Conservation (phyloP, 35 echinoderm and acorn worm genomes). For the Apostichopus parvimensis region DNA sequence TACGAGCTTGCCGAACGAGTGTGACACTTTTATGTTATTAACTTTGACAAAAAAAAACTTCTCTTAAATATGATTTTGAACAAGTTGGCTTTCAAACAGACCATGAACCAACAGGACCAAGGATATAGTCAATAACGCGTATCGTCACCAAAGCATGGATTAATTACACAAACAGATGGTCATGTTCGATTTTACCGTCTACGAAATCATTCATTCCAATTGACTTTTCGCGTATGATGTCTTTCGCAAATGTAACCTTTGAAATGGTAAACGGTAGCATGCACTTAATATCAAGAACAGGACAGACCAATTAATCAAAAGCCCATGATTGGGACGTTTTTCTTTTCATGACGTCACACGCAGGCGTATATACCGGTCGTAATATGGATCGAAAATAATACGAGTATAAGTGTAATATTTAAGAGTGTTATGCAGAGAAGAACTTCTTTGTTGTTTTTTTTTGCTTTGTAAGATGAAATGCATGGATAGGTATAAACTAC, state of each 20-base stretch:
- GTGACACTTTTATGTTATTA: slow-evolving; percentile 21
- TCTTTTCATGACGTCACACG: too few relatives aligned
- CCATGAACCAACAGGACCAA: slow-evolving; percentile 33
- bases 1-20: neutral
- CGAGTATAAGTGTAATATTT: too few relatives aligned
- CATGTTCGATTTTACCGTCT: slow-evolving; percentile 10
- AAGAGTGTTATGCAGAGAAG: too few relatives aligned
- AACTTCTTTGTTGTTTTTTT: too few relatives aligned
- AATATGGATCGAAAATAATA: too few relatives aligned
- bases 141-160: neutral
- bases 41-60: neutral
- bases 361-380: too few relatives aligned
- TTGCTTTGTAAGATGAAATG: too few relatives aligned
- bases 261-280: neutral
- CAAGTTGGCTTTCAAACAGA: neutral
- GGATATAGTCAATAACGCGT: neutral
- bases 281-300: neutral
- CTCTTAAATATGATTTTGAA: slow-evolving; percentile 28
- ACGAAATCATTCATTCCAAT: slow-evolving; percentile 18
- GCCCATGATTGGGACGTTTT: too few relatives aligned
- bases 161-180: slow-evolving; percentile 45
- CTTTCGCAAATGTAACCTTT: slow-evolving; percentile 18
- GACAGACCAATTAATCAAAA: neutral
- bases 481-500: too few relatives aligned
- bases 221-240: neutral